phyloP scores from a whole-genome alignment of 2,113 vertebrate species.

The Procapra przewalskii region DNA sequence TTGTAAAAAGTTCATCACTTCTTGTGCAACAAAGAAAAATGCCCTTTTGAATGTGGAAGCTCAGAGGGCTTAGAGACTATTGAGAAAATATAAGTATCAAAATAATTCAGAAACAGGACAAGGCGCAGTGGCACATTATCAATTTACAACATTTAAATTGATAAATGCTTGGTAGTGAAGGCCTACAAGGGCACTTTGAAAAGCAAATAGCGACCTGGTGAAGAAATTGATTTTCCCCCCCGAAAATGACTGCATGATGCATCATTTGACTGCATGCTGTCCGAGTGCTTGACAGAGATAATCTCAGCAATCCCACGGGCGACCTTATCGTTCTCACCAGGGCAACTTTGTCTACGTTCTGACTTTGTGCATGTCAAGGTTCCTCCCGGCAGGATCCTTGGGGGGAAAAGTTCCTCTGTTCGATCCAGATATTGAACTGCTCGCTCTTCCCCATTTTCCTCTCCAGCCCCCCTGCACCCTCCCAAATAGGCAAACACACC shows the following conservation, averaged over 20 bases:
- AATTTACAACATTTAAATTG: slow-evolving; percentile 97
- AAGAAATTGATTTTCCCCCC: slow-evolving; percentile 92
- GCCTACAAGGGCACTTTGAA: slow-evolving; percentile 97
- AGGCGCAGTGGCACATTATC: slow-evolving; percentile 89
- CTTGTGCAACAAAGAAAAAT: slow-evolving; percentile 73
- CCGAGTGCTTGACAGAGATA: slow-evolving; percentile 97
- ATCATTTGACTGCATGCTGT: slow-evolving; percentile 95
- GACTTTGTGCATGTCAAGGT: slow-evolving; percentile 93
- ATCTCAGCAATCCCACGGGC: slow-evolving; percentile 92
- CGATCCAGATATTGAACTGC: slow-evolving; percentile 89
- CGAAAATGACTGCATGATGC: slow-evolving; percentile 94
- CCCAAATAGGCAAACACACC: slow-evolving; percentile 75
- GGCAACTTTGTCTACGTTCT: slow-evolving; percentile 88
- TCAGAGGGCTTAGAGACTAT: slow-evolving; percentile 79
- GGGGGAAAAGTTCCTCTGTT: slow-evolving; percentile 87
- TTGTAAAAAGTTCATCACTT: slow-evolving; percentile 75
- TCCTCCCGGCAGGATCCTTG: slow-evolving; percentile 87
- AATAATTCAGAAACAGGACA: slow-evolving; percentile 88
- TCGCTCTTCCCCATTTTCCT: slow-evolving; percentile 33
- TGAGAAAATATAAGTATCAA: slow-evolving; percentile 84
- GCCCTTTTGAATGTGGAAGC: slow-evolving; percentile 72
- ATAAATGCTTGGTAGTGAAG: slow-evolving; percentile 91
- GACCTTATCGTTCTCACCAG: slow-evolving; percentile 94
- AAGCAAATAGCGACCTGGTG: slow-evolving; percentile 93
- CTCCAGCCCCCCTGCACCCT: slow-evolving; percentile 27